A percentile compares a stretch with the other conserved stretches of the same genome.
Conservation (phyloP, 2,888 invertebrate species). For the Cheilosia vulpina region DNA sequence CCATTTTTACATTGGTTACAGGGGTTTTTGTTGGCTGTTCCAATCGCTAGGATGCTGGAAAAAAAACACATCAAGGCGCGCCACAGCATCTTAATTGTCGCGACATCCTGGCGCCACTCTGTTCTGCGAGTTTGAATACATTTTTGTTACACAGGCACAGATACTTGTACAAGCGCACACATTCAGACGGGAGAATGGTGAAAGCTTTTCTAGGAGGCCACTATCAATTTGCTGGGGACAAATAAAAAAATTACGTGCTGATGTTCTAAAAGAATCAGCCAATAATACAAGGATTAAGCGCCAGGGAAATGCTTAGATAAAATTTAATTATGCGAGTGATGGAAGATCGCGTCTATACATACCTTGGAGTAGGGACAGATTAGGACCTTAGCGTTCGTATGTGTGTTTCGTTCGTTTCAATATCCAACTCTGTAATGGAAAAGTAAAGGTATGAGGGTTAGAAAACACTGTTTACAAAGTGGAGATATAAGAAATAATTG, state of each 20-base stretch:
- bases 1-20: slow-evolving; percentile 57
- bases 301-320: slow-evolving; percentile 37
- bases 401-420: slow-evolving; percentile 73
- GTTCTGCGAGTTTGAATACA: slow-evolving; percentile 54
- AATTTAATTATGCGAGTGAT: slow-evolving; percentile 16
- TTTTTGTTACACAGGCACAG: slow-evolving; percentile 25
- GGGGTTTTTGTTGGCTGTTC: slow-evolving; percentile 55
- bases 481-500: not conserved
- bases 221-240: slow-evolving; percentile 43
- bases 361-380: slow-evolving; percentile 63
- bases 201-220: slow-evolving; percentile 55
- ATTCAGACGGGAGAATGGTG: not conserved
- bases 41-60: slow-evolving; percentile 56
- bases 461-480: not conserved
- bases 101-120: slow-evolving; percentile 82
- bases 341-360: slow-evolving; percentile 3
- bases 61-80: slow-evolving; percentile 76
- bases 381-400: slow-evolving; percentile 67
- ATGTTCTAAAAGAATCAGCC: slow-evolving; percentile 10
- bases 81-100: slow-evolving; percentile 83
- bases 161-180: slow-evolving; percentile 8
- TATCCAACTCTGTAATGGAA: slow-evolving; percentile 59
- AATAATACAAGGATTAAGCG: slow-evolving; percentile 10
- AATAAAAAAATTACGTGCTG: not conserved
- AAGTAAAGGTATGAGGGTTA: not conserved